phyloP scores from a whole-genome alignment of 1,140 invertebrate genomes.

The Bursaphelenchus mucronatus region DNA sequence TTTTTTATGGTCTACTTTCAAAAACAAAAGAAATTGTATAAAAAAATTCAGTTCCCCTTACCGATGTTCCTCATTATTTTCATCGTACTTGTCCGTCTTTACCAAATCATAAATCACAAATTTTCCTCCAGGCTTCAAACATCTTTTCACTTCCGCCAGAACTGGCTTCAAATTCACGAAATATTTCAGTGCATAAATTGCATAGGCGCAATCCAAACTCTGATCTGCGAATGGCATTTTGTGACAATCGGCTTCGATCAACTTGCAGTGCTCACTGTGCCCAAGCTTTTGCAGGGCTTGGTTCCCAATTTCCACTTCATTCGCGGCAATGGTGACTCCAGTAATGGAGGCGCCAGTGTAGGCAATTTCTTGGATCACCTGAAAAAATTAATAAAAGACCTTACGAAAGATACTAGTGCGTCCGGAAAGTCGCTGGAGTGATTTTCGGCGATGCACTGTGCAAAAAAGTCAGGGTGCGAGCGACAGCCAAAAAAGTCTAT shows the following conservation, averaged over 20 bases:
- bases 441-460: too few species aligned
- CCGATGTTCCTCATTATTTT: conserved; percentile 45
- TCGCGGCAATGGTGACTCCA: conserved; percentile 55
- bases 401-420: too few species aligned
- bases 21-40: neutral
- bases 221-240: conserved; percentile 56
- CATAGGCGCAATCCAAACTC: conserved; percentile 54
- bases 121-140: conserved; percentile 48
- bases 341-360: conserved; percentile 49
- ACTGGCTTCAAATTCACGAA: conserved; percentile 48
- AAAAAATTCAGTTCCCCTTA: conserved; percentile 21
- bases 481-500: too few species aligned
- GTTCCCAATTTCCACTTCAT: conserved; percentile 57
- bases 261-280: conserved; percentile 37
- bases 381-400: too few species aligned
- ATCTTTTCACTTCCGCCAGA: conserved; percentile 43
- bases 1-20: too few species aligned
- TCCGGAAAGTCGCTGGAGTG: too few species aligned
- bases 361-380: conserved; percentile 52
- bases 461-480: too few species aligned
- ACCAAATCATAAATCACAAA: conserved; percentile 58
- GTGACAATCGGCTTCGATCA: conserved; percentile 67
- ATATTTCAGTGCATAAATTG: conserved; percentile 58
- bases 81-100: conserved; percentile 55
- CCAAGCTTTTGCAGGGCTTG: conserved; percentile 38